Evolutionary conservation across 2,888 invertebrate species (phyloP).

Genomic region (Napeogenes sylphis): DNA sequence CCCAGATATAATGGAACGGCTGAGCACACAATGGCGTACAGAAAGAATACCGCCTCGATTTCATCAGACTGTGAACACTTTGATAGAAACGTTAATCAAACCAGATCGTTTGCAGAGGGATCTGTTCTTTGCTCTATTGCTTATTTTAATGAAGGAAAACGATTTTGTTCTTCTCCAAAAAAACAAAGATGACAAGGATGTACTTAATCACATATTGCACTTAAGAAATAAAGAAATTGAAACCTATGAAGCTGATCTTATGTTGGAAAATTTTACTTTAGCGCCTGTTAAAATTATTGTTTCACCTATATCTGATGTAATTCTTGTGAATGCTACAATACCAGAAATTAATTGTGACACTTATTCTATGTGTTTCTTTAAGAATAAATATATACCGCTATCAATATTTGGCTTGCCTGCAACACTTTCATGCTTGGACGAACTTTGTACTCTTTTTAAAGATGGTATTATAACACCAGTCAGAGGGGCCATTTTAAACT

Average conservation of each 20-base stretch:
- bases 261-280: constrained; percentile 36
- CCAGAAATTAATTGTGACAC: constrained; percentile 34
- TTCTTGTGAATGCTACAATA: constrained; percentile 42
- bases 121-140: constrained; percentile 45
- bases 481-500: constrained; percentile 40
- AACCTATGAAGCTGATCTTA: constrained; percentile 35
- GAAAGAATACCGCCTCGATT: constrained; percentile 40
- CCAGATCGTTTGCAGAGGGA: constrained; percentile 48
- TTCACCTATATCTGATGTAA: constrained; percentile 35
- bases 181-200: constrained; percentile 5
- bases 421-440: constrained; percentile 33
- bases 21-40: constrained; percentile 33
- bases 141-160: constrained; percentile 49
- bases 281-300: constrained; percentile 39
- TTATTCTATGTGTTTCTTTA: constrained; percentile 40
- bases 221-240: constrained; percentile 23
- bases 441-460: constrained; percentile 35
- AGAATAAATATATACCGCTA: constrained; percentile 32
- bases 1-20: constrained; percentile 36
- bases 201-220: constrained; percentile 38
- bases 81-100: constrained; percentile 49
- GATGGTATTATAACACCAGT: constrained; percentile 41
- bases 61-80: constrained; percentile 39
- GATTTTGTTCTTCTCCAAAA: constrained; percentile 33
- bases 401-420: constrained; percentile 38